Percentiles rank a stretch among this genome's conserved stretches.
These are phyloP conservation scores for Epicampocera succincta DNA, from an alignment of 2,888 invertebrate genomes.

Conservation along the genomic window DNA sequence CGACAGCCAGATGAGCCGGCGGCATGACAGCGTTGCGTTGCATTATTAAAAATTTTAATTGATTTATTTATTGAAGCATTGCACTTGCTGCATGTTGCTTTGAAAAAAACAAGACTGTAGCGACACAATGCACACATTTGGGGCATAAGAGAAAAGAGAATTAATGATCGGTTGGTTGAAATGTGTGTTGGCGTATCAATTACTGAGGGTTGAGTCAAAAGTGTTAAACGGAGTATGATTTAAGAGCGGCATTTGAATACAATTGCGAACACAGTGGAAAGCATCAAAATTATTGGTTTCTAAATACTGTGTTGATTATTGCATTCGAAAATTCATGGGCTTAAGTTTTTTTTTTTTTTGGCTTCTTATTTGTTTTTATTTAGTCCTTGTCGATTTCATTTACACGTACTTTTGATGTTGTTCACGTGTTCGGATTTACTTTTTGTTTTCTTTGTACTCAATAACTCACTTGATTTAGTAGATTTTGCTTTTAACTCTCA, in stretches of 20 bases:
- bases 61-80: constrained; percentile 67
- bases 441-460: constrained; percentile 19
- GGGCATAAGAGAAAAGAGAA: no score
- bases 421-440: constrained; percentile 60
- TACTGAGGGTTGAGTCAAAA: constrained; percentile 44
- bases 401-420: constrained; percentile 45
- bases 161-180: no score
- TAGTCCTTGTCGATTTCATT: neutral
- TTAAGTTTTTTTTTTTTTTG: neutral
- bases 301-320: constrained; percentile 21
- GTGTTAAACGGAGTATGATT: constrained; percentile 58
- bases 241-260: constrained; percentile 49
- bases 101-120: neutral
- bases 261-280: constrained; percentile 1
- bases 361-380: neutral
- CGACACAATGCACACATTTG: neutral
- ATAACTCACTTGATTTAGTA: constrained; percentile 65
- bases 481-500: constrained; percentile 50
- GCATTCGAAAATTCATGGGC: constrained; percentile 10
- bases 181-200: constrained; percentile 46
- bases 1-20: constrained; percentile 40
- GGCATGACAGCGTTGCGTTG: constrained; percentile 1
- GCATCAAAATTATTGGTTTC: constrained; percentile 37
- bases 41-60: constrained; percentile 64
- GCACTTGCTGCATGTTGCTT: constrained; percentile 19